Percentiles rank a stretch among this genome's conserved stretches.
Evolutionary conservation across 1,140 invertebrate genomes (phyloP).

Genomic region (Portunus trituberculatus): DNA sequence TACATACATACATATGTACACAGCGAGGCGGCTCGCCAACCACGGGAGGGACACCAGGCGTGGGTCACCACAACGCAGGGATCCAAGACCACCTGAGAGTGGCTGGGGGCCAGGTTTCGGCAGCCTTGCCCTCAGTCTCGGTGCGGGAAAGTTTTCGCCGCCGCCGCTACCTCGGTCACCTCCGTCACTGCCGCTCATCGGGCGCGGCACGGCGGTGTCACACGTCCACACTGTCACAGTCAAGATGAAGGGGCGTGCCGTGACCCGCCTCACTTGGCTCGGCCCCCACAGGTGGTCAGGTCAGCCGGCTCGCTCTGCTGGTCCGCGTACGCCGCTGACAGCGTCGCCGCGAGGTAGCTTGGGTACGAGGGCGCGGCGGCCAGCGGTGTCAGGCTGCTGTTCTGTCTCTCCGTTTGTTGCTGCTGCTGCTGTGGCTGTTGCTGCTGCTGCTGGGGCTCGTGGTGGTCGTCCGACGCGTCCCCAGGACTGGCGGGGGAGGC

Average conservation of each 20-base stretch:
- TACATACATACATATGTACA: slow-evolving; percentile 58
- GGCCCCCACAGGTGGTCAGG: slow-evolving; percentile 54
- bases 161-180: background rate
- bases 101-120: background rate
- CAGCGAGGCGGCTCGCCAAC: background rate
- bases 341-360: slow-evolving; percentile 59
- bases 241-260: background rate
- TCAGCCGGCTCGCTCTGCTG: slow-evolving; percentile 69
- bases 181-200: background rate
- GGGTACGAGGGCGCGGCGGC: slow-evolving; percentile 47
- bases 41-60: background rate
- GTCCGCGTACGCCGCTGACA: slow-evolving; percentile 65
- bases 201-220: background rate
- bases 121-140: background rate
- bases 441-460: slow-evolving; percentile 53
- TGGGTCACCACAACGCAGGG: background rate
- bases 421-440: slow-evolving; percentile 34
- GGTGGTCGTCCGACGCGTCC: slow-evolving; percentile 30
- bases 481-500: slow-evolving; percentile 43
- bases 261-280: slow-evolving; percentile 62
- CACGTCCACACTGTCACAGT: slow-evolving; percentile 14
- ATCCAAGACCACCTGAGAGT: background rate
- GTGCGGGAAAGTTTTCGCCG: background rate
- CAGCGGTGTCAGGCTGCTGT: slow-evolving; percentile 6
- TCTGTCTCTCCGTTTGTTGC: background rate